Evolutionary conservation across 2,797 vertebrate species (phyloP).

Genomic region (Myotis myotis): DNA sequence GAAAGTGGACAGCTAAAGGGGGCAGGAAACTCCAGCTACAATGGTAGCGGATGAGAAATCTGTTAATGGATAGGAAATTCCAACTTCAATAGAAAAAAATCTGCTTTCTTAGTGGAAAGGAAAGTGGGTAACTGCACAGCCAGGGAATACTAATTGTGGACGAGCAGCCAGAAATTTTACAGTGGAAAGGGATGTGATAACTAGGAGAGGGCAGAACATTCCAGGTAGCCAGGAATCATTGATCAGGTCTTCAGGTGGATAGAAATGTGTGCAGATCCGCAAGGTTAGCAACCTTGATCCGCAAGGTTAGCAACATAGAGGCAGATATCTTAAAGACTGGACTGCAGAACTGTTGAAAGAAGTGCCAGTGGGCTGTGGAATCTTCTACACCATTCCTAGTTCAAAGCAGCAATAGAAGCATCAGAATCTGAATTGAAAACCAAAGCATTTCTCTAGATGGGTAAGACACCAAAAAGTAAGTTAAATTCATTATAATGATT

Average conservation of each 20-base stretch:
- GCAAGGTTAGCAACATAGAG: neutral
- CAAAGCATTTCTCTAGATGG: neutral
- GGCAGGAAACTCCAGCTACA: neutral
- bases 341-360: neutral
- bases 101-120: neutral
- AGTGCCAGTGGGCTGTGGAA: neutral
- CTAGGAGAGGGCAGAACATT: neutral
- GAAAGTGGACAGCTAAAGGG: neutral
- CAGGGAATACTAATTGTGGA: neutral
- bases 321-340: neutral
- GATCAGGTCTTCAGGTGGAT: neutral
- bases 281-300: neutral
- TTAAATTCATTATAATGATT: neutral
- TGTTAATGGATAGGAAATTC: slow-evolving; percentile 5
- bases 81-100: neutral
- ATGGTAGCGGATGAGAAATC: neutral
- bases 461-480: neutral
- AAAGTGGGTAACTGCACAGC: neutral
- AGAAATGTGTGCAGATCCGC: neutral
- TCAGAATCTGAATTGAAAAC: neutral
- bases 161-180: neutral
- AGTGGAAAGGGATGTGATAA: neutral
- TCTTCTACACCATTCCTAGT: neutral
- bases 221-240: neutral
- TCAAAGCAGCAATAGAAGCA: neutral